Evolutionary conservation across 2,888 invertebrate genomes (phyloP), one percentile per base, ranked within the genome.

Genomic region (Dendrolimus pini): DNA sequence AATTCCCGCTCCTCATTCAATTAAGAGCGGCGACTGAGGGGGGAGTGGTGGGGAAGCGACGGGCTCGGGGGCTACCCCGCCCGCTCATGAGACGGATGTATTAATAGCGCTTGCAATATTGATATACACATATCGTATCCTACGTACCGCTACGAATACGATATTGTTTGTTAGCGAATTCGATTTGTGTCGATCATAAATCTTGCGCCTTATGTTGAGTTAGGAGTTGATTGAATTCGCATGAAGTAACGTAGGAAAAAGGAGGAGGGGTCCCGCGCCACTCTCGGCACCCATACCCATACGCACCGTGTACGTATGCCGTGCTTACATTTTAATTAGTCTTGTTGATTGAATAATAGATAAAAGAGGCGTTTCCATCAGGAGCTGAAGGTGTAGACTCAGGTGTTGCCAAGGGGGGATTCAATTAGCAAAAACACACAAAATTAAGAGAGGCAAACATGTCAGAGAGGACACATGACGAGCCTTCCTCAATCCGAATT

Each of bases 1-100:
- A 90, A 89, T 90, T 90, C 89, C 89, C 89, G 89, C 89, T 90
- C 89, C 90, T 90, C 90, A 90, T 90, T 90, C 90, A 90, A 90
- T 90, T 90, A 90, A 89, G 89, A 89, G 89, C 86, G 89, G 87
- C 89, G 90, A 85, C 83, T 78, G 80, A 77, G 82, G 83, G 82
- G 77, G 70, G 76, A 71, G 71, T 69, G 75, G 67, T 62, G 68
- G 67, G 60, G 69, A 67, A 61, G 66, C 62, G 68, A 68, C 75
- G 74, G 68, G 65, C 55, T 66, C 68, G 70, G 70, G 73, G 71
- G 9, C 71, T 72, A 68, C 74, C 74, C 78, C 80, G 77, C 82
- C 80, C 85, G 83, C 85, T 87, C 88, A 86, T 87, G 89, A 89
- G 89, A 89, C 89, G 90, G 86, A 85, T 88, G 88, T 89, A 90